Evolutionary conservation across 2,888 invertebrate genomes (phyloP).

Genomic region (Leptura quadrifasciata): DNA sequence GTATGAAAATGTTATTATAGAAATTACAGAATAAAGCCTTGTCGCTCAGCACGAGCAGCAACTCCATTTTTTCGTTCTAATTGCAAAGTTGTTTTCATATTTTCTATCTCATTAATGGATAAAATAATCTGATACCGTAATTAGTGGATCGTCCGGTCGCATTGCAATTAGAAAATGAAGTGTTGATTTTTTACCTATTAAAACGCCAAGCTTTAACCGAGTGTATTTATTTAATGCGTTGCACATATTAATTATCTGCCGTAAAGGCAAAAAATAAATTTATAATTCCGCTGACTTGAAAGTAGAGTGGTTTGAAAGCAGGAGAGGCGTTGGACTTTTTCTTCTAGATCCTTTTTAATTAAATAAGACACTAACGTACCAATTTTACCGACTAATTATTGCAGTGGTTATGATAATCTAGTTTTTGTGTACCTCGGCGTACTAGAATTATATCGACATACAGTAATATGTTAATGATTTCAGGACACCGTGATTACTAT

Average conservation of each 20-base stretch:
- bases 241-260: slow-evolving; percentile 41
- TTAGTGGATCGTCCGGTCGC: slow-evolving; percentile 42
- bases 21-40: background rate
- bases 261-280: slow-evolving; percentile 30
- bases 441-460: slow-evolving; percentile 29
- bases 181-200: slow-evolving; percentile 41
- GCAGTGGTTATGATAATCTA: slow-evolving; percentile 28
- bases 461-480: slow-evolving; percentile 44
- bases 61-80: slow-evolving; percentile 20
- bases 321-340: slow-evolving; percentile 36
- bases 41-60: background rate
- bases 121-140: slow-evolving; percentile 41
- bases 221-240: slow-evolving; percentile 34
- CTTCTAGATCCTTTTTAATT: slow-evolving; percentile 38
- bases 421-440: slow-evolving; percentile 27
- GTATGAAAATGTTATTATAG: background rate
- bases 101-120: slow-evolving; percentile 37
- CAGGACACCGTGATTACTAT: slow-evolving; percentile 21
- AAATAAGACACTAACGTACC: slow-evolving; percentile 37
- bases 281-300: slow-evolving; percentile 38
- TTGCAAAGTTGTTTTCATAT: slow-evolving; percentile 30
- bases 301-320: slow-evolving; percentile 42
- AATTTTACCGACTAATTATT: slow-evolving; percentile 35
- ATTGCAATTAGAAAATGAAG: slow-evolving; percentile 44
- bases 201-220: slow-evolving; percentile 30